Percentiles rank a stretch among this genome's conserved stretches.
These are phyloP conservation scores for Drosophila aldrichi DNA, from an alignment of 2,888 invertebrate species.

Conservation along the genomic window DNA sequence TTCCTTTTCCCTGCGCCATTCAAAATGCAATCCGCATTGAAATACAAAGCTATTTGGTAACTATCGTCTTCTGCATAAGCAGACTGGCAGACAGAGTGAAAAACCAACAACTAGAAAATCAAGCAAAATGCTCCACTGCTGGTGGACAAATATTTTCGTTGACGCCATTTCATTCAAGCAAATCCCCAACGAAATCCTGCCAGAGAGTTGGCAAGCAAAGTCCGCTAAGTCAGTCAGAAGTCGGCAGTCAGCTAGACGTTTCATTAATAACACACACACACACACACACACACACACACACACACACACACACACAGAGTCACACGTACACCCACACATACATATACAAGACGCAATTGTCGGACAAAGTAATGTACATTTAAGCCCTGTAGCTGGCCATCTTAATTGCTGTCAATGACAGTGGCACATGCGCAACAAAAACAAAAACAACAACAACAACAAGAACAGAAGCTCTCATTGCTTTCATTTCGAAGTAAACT, in stretches of 20 bases:
- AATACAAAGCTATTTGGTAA: slow-evolving; percentile 41
- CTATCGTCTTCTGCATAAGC: slow-evolving; percentile 12
- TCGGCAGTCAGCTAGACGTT: slow-evolving; percentile 44
- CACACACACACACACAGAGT: slow-evolving; percentile 15
- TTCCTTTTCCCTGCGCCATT: slow-evolving; percentile 55
- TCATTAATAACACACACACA: slow-evolving; percentile 64
- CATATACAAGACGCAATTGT: slow-evolving; percentile 1
- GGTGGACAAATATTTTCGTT: slow-evolving; percentile 21
- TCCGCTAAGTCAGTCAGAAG: slow-evolving; percentile 62
- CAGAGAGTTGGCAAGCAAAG: slow-evolving; percentile 53
- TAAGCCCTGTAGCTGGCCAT: slow-evolving; percentile 18
- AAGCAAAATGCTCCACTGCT: slow-evolving; percentile 4
- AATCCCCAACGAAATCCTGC: slow-evolving; percentile 70
- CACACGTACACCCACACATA: slow-evolving; percentile 8
- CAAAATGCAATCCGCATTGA: slow-evolving; percentile 57
- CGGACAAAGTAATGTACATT: slow-evolving; percentile 29
- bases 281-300: slow-evolving; percentile 22
- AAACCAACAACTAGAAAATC: background rate
- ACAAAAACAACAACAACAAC: too few species aligned
- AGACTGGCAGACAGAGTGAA: slow-evolving; percentile 25
- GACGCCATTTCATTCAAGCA: slow-evolving; percentile 62
- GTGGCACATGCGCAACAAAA: slow-evolving; percentile 4
- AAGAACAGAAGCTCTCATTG: background rate
- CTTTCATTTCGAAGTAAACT: background rate
- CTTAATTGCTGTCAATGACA: slow-evolving; percentile 26